phyloP scores from a whole-genome alignment of 2,797 vertebrate genomes.

The Australoheros facetus region DNA sequence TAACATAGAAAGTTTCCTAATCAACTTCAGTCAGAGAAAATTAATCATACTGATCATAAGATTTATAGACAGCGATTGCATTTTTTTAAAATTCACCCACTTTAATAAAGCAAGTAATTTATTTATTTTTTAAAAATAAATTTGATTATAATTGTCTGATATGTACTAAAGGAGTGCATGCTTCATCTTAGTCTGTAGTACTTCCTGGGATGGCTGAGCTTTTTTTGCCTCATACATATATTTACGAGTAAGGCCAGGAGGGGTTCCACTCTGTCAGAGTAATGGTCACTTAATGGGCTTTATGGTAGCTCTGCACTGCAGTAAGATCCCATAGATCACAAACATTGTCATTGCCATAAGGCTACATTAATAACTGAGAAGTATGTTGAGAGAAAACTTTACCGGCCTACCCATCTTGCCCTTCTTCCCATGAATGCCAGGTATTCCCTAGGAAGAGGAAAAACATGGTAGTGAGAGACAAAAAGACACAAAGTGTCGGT shows the following conservation, averaged over 20 bases:
- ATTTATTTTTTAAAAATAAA: not conserved
- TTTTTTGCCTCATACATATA: constrained; percentile 1
- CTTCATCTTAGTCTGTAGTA: not conserved
- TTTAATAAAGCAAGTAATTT: not conserved
- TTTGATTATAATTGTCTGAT: not conserved
- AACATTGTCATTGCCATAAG: constrained; percentile 24
- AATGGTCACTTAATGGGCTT: constrained; percentile 37
- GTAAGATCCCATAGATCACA: constrained; percentile 39
- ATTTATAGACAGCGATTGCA: not conserved
- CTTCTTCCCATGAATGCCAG: constrained; percentile 94
- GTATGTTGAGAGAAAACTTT: constrained; percentile 98
- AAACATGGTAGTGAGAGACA: constrained; percentile 36
- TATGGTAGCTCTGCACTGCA: constrained; percentile 23
- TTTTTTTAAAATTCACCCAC: not conserved
- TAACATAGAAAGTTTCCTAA: constrained; percentile 7
- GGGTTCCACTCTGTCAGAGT: constrained; percentile 23
- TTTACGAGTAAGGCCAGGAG: constrained; percentile 22
- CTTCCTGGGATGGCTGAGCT: not conserved
- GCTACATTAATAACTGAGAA: constrained; percentile 77
- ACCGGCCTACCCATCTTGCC: constrained; percentile 99
- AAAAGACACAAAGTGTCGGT: constrained; percentile 1
- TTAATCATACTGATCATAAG: constrained; percentile 1
- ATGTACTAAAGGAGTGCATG: not conserved
- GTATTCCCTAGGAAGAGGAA: constrained; percentile 84
- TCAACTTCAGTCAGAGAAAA: constrained; percentile 24